Base-by-base conservation (phyloP, 2,888 invertebrate genomes). In the Allacma fusca region DNA sequence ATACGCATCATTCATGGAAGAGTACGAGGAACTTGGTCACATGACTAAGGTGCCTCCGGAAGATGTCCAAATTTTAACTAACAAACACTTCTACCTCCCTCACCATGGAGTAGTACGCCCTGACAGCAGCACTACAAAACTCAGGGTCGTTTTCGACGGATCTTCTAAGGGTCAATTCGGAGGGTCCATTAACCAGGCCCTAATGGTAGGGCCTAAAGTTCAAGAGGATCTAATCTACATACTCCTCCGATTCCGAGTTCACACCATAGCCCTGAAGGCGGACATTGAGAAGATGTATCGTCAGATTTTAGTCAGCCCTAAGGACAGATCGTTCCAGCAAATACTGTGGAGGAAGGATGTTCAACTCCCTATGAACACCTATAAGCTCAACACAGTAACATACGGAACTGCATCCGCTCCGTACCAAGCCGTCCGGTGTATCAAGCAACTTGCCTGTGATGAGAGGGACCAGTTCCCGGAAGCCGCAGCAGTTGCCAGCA, bases 341-440 rank as follows among this genome's bases (percentile, higher is more conserved):
- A 86, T 88, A 4, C 70, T 87, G 2, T 87, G 86, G 87, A 75
- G 85, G 43, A 69, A 80, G 5, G 24, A 80, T 50, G 77, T 80
- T 23, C 29, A 69, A 1, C 75, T 84, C 19, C 77, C 79, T 16
- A 64, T 84, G 4, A 57, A 78, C 28, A 78, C 78, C 0, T 81
- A 82, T 26, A 65, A 76, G 12, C 79, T 85, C 5, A 62, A 65
- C 19, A 85, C 85, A 0, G 82, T 86, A 1, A 86, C 85, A 0
- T 86, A 86, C 57, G 85, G 86, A 0, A 85, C 84, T 1, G 81
- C 85, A 7, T 74, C 84, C 1, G 84, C 85, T 1, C 83, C 85
- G 16, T 86, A 79, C 80, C 69, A 85, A 21, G 85, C 85, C 0
- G 82, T 81, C 0, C 29, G 85, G 50, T 82, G 80, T 16, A 65